A percentile compares a stretch with the other conserved stretches of the same genome.
phyloP scores from a whole-genome alignment of 1,140 invertebrate species.

The Drosophila subpulchrella region DNA sequence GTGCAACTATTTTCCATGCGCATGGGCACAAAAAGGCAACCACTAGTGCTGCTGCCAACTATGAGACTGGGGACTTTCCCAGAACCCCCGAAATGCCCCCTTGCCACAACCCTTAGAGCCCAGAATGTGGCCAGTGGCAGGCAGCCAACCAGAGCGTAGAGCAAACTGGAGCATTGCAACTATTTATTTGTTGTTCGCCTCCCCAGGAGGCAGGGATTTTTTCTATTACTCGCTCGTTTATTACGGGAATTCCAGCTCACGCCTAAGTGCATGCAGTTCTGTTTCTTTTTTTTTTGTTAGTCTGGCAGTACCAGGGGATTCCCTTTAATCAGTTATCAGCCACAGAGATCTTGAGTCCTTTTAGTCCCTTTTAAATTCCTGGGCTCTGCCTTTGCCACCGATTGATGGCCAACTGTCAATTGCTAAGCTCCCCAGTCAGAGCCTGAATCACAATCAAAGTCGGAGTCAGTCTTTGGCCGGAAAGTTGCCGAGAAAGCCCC shows the following conservation, averaged over 20 bases:
- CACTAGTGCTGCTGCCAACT: slow-evolving; percentile 26
- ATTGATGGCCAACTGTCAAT: slow-evolving; percentile 78
- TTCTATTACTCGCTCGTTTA: slow-evolving; percentile 82
- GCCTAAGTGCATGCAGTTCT: slow-evolving; percentile 61
- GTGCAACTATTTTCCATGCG: slow-evolving; percentile 82
- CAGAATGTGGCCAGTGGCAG: slow-evolving; percentile 53
- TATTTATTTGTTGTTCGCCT: slow-evolving; percentile 69
- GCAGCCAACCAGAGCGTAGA: slow-evolving; percentile 79
- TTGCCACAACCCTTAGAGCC: slow-evolving; percentile 31
- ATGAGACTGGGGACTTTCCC: slow-evolving; percentile 28
- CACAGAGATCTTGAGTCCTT: slow-evolving; percentile 13
- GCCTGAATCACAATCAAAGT: slow-evolving; percentile 73
- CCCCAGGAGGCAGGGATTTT: slow-evolving; percentile 36
- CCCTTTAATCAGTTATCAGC: slow-evolving; percentile 34
- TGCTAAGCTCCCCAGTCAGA: slow-evolving; percentile 63
- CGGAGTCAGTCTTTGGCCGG: slow-evolving; percentile 65
- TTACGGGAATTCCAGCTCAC: slow-evolving; percentile 68
- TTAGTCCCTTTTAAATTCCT: slow-evolving; percentile 42
- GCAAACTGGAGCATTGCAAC: slow-evolving; percentile 78
- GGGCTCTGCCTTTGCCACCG: slow-evolving; percentile 30
- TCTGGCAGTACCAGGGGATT: slow-evolving; percentile 8
- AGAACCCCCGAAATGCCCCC: background rate
- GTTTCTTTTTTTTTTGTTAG: background rate
- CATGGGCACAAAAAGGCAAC: slow-evolving; percentile 80
- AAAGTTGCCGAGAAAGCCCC: slow-evolving; percentile 49